These are phyloP conservation scores for Oryctolagus cuniculus DNA, from an alignment of 2,113 vertebrate species.

Conservation along the genomic window DNA sequence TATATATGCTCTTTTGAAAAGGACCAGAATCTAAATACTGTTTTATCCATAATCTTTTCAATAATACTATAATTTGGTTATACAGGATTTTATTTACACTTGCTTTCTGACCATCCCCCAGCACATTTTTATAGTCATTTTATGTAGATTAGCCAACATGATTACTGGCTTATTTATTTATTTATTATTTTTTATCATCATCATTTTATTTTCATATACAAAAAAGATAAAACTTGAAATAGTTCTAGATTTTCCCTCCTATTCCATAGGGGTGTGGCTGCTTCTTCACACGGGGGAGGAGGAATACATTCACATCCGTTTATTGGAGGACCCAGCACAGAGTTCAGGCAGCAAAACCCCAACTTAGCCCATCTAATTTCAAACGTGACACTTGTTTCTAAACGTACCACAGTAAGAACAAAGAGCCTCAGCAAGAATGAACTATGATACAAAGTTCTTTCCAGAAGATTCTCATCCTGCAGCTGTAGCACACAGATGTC, in stretches of 20 bases:
- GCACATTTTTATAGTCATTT: constrained; percentile 2
- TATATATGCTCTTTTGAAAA: background rate
- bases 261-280: constrained; percentile 89
- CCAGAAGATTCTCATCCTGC: no score
- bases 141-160: background rate
- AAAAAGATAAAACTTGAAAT: constrained; percentile 96
- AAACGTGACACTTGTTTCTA: constrained; percentile 93
- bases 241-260: constrained; percentile 91
- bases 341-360: constrained; percentile 92
- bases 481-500: constrained; percentile 90
- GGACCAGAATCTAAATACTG: background rate
- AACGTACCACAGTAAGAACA: constrained; percentile 95
- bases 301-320: constrained; percentile 95
- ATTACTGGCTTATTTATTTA: background rate
- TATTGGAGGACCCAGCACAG: constrained; percentile 92
- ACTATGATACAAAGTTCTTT: constrained; percentile 94
- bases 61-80: background rate
- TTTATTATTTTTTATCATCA: no score
- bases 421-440: constrained; percentile 93
- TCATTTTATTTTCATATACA: constrained; percentile 95
- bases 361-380: constrained; percentile 92
- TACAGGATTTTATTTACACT: background rate
- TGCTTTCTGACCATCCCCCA: background rate
- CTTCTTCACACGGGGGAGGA: constrained; percentile 88
- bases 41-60: background rate